A percentile compares a stretch with the other conserved stretches of the same genome.
phyloP scores from a whole-genome alignment of 2,113 vertebrate species.

The Lepus americanus region DNA sequence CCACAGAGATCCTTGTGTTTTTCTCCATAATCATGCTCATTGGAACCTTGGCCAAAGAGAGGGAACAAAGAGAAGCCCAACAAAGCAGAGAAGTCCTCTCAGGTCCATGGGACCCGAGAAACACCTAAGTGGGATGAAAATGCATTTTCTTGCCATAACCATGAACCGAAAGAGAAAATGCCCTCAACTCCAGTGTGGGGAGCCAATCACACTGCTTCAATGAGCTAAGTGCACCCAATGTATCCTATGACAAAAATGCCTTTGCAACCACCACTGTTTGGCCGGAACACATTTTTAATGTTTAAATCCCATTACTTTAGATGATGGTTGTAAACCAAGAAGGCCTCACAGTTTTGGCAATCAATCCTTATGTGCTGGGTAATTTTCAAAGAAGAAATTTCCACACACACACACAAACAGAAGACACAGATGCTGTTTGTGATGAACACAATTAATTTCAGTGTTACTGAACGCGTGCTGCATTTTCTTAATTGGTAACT shows the following conservation, averaged over 20 bases:
- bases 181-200: not conserved
- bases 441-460: slow-evolving; percentile 28
- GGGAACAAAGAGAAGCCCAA: not conserved
- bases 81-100: not conserved
- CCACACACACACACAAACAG: not conserved
- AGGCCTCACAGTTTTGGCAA: not conserved
- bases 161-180: not conserved
- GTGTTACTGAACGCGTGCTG: not conserved
- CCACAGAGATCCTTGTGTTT: not conserved
- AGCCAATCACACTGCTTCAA: not conserved
- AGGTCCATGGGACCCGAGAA: not conserved
- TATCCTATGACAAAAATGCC: not conserved
- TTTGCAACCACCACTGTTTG: not conserved
- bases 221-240: not conserved
- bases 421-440: slow-evolving; percentile 10
- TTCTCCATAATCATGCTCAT: not conserved
- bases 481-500: not conserved
- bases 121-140: not conserved
- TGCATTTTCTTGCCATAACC: not conserved
- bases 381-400: slow-evolving; percentile 33
- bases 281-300: not conserved
- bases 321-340: not conserved
- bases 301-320: slow-evolving; percentile 16
- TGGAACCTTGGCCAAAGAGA: not conserved
- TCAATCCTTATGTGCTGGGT: not conserved